Conservation (phyloP, 2,888 invertebrate genomes). For the Acrobeloides nanus region DNA sequence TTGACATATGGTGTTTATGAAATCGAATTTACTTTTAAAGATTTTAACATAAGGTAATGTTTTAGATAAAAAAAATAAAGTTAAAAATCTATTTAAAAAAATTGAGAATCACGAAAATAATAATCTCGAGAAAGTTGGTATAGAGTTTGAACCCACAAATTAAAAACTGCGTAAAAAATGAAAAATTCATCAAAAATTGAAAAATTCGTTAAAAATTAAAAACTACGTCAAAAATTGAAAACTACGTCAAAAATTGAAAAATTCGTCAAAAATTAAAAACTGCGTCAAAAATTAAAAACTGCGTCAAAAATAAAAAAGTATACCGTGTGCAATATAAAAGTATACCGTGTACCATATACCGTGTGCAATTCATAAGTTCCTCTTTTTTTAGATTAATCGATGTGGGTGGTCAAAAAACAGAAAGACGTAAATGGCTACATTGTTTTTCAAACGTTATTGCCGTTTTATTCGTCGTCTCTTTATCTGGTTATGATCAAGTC, state of each 20-base stretch:
- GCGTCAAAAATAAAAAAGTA: too few relatives aligned
- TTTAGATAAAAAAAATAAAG: background rate
- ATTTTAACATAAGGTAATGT: slow-evolving; percentile 19
- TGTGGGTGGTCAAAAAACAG: slow-evolving; percentile 29
- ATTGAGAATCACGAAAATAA: background rate
- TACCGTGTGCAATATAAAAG: too few relatives aligned
- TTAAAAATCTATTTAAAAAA: too few relatives aligned
- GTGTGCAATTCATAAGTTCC: slow-evolving; percentile 5
- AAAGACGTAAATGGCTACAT: slow-evolving; percentile 21
- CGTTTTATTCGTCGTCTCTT: slow-evolving; percentile 19
- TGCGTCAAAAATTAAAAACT: too few relatives aligned
- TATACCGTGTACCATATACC: too few relatives aligned
- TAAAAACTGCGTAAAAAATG: too few relatives aligned
- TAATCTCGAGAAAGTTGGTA: background rate
- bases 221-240: too few relatives aligned
- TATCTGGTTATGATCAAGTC: slow-evolving; percentile 23
- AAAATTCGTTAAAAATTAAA: too few relatives aligned
- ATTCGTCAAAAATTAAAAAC: too few relatives aligned
- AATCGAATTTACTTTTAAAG: slow-evolving; percentile 21
- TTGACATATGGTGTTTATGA: slow-evolving; percentile 27
- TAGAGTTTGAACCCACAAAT: too few relatives aligned
- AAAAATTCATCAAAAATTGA: too few relatives aligned
- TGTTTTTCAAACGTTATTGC: slow-evolving; percentile 26
- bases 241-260: too few relatives aligned
- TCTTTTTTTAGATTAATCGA: slow-evolving; percentile 18